These are phyloP conservation scores for Xiphophorus birchmanni DNA, from an alignment of 2,797 vertebrate species.

Conservation along the genomic window DNA sequence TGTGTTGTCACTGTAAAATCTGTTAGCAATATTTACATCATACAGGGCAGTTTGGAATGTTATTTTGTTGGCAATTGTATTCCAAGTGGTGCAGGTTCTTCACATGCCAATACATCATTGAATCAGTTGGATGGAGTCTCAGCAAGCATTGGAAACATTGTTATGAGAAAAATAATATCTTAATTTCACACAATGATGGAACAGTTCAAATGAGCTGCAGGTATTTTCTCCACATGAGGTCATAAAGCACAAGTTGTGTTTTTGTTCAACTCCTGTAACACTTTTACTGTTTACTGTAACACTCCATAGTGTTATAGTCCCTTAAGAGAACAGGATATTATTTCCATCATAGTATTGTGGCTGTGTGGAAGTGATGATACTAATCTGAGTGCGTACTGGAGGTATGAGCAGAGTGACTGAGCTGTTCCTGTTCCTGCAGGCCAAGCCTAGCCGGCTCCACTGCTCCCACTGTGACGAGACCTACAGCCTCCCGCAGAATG, in stretches of 20 bases:
- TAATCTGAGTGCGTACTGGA: neutral
- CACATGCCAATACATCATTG: neutral
- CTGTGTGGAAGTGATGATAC: neutral
- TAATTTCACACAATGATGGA: neutral
- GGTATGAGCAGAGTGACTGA: neutral
- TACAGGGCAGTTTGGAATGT: neutral
- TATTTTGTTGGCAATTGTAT: neutral
- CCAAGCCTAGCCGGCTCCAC: slow-evolving; percentile 96
- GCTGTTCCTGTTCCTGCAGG: slow-evolving; percentile 73
- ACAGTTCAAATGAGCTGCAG: neutral
- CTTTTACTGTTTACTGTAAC: neutral
- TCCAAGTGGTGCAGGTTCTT: neutral
- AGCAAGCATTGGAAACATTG: neutral
- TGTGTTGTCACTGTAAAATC: neutral
- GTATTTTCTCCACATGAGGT: neutral
- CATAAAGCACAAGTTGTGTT: neutral
- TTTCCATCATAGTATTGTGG: neutral
- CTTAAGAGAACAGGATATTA: neutral
- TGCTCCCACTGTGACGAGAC: slow-evolving; percentile 98
- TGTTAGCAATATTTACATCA: neutral
- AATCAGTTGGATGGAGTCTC: neutral
- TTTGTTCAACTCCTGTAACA: neutral
- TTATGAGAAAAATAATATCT: neutral
- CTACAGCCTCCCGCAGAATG: slow-evolving; percentile 95
- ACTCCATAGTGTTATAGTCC: neutral